Conservation (phyloP, 1,140 invertebrate species). For the Cryptotermes secundus region DNA sequence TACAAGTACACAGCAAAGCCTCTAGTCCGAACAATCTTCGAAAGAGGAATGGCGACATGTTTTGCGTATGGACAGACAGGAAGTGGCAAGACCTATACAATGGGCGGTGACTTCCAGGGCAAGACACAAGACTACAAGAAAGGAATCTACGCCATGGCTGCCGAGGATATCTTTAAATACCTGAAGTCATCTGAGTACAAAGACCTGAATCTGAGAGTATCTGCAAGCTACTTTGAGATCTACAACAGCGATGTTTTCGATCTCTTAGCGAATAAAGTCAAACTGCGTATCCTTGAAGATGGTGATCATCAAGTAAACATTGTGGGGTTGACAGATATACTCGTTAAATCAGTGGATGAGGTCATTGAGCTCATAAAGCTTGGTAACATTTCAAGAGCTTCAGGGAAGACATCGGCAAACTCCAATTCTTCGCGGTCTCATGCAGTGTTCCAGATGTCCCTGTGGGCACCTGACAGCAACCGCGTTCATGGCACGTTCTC, state of each 20-base stretch:
- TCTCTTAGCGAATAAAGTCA: conserved; percentile 90
- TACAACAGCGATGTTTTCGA: conserved; percentile 97
- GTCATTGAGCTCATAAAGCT: conserved; percentile 90
- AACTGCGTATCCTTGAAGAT: too few species aligned
- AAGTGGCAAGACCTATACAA: too few species aligned
- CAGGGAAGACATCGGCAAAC: conserved; percentile 91
- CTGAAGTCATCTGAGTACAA: conserved; percentile 52
- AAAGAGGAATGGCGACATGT: conserved; percentile 86
- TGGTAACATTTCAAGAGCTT: conserved; percentile 75
- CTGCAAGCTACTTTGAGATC: conserved; percentile 94
- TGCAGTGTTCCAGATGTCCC: conserved; percentile 87
- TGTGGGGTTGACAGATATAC: too few species aligned
- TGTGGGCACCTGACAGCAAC: conserved; percentile 65
- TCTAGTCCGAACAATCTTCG: conserved; percentile 82
- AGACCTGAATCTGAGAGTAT: conserved; percentile 77
- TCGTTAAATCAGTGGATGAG: too few species aligned
- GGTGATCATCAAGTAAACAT: too few species aligned
- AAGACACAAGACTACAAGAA: conserved; percentile 72
- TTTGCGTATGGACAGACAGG: conserved; percentile 91
- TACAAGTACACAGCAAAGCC: too few species aligned
- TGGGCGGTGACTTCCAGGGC: too few species aligned
- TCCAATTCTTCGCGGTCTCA: conserved; percentile 92
- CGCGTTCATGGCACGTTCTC: conserved; percentile 96
- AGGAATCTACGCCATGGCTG: conserved; percentile 67
- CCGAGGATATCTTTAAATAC: conserved; percentile 57